Evolutionary conservation across 2,888 invertebrate genomes (phyloP), one percentile per base, ranked within the genome.

Genomic region (Drosophila fulvimacula): DNA sequence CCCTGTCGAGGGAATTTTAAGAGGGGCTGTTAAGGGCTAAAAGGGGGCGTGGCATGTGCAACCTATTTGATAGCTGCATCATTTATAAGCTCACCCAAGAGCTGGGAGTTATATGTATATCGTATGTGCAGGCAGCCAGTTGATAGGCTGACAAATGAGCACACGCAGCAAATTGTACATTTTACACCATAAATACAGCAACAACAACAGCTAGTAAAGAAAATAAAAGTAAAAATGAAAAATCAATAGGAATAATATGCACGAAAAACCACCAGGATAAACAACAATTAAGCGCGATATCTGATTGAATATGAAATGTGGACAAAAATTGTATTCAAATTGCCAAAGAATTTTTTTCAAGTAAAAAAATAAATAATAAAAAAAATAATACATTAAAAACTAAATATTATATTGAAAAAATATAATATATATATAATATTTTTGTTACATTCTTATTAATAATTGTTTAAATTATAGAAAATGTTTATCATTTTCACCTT

Each of bases 221-320:
- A 60, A 42, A 15, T n/a, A n/a, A n/a, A n/a, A n/a, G n/a, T n/a
- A 15, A 57, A 51, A 46, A 41, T 19, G 39, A 19, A 67, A 78
- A 75, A 73, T 73, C 74, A 62, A 67, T 75, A 56, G 21, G 72
- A 72, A 21, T 55, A 53, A 19, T n/a, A 21, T 56, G 32, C 41
- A 36, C 15, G 4, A 10, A 57, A 53, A n/a, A 19, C n/a, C 27
- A 30, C 13, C 10, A 52, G 3, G 19, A 41, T 9, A 15, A 46
- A 6, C 13, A 32, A 2, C 10, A 32, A 15, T 55, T n/a, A 17
- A 27, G 1, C 0, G 11, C 1, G 13, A 5, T 46, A 27, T 17
- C 27, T 27, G 27, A 46, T 46, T 27, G 27, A 46, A 46, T 46
- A 7, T n/a, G 0, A 46, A 46, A 46, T 46, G 5, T n/a, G 10